phyloP scores from a whole-genome alignment of 2,797 vertebrate genomes.

The Semotilus atromaculatus region DNA sequence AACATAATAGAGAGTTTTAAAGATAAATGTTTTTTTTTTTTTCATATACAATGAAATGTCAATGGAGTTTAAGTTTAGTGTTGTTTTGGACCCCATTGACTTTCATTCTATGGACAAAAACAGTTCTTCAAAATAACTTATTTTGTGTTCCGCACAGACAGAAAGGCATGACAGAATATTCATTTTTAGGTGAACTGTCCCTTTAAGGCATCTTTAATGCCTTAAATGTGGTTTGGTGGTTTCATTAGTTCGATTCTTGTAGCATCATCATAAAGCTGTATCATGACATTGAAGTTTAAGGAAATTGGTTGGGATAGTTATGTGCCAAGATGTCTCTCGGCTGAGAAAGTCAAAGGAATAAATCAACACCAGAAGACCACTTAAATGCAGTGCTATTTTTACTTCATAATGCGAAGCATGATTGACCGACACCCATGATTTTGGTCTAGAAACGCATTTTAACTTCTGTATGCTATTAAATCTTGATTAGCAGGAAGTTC shows the following conservation, averaged over 20 bases:
- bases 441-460: slow-evolving; percentile 4
- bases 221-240: neutral
- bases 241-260: neutral
- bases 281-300: neutral
- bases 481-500: slow-evolving; percentile 21
- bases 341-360: slow-evolving; percentile 1
- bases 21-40: neutral
- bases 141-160: neutral
- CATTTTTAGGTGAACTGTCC: neutral
- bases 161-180: neutral
- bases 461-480: slow-evolving; percentile 51
- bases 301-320: slow-evolving; percentile 10
- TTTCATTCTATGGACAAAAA: neutral
- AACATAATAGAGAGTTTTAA: neutral
- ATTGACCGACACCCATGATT: slow-evolving; percentile 53
- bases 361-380: slow-evolving; percentile 11
- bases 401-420: slow-evolving; percentile 57
- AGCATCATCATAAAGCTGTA: neutral
- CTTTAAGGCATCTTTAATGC: neutral
- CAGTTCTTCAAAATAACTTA: neutral
- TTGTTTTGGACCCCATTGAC: neutral
- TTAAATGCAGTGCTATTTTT: slow-evolving; percentile 48
- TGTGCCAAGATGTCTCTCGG: slow-evolving; percentile 5
- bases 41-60: neutral
- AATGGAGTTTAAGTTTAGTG: neutral